A percentile compares a stretch with the other conserved stretches of the same genome.
phyloP scores from a whole-genome alignment of 1,140 invertebrate species.

The Phocides pigmalion region DNA sequence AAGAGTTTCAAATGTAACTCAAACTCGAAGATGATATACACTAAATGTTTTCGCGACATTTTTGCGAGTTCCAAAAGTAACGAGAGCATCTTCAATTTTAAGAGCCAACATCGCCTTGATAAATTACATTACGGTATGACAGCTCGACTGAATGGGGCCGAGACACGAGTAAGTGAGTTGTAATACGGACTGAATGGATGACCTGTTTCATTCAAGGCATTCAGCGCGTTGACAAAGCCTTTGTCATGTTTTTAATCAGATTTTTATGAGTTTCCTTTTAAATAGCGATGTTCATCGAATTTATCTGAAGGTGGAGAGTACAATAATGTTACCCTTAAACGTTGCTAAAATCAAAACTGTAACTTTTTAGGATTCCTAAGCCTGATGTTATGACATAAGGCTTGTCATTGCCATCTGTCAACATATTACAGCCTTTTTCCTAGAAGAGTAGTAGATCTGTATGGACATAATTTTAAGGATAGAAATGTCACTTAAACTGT shows the following conservation, averaged over 20 bases:
- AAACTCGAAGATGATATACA: not conserved
- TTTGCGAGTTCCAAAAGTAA: constrained; percentile 9
- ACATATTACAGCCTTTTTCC: too few relatives aligned
- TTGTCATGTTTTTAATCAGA: constrained; percentile 20
- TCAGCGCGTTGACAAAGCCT: constrained; percentile 30
- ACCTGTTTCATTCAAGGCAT: constrained; percentile 33
- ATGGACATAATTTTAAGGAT: too few relatives aligned
- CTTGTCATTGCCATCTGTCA: too few relatives aligned
- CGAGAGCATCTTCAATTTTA: constrained; percentile 38
- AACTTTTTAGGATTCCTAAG: too few relatives aligned
- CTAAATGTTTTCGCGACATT: not conserved
- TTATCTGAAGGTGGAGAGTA: not conserved
- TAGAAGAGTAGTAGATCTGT: too few relatives aligned
- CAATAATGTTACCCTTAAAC: too few relatives aligned
- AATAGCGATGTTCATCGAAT: not conserved
- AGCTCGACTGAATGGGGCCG: constrained; percentile 40
- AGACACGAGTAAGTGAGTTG: constrained; percentile 38
- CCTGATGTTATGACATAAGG: too few relatives aligned
- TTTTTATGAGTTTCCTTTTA: not conserved
- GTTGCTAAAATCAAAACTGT: too few relatives aligned
- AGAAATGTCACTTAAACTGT: too few relatives aligned
- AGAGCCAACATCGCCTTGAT: constrained; percentile 43
- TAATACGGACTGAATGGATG: constrained; percentile 26
- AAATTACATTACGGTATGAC: constrained; percentile 52
- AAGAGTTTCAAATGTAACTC: too few relatives aligned